These are phyloP conservation scores for Pristionchus entomophagus DNA, from an alignment of 2,888 invertebrate species.

Conservation along the genomic window DNA sequence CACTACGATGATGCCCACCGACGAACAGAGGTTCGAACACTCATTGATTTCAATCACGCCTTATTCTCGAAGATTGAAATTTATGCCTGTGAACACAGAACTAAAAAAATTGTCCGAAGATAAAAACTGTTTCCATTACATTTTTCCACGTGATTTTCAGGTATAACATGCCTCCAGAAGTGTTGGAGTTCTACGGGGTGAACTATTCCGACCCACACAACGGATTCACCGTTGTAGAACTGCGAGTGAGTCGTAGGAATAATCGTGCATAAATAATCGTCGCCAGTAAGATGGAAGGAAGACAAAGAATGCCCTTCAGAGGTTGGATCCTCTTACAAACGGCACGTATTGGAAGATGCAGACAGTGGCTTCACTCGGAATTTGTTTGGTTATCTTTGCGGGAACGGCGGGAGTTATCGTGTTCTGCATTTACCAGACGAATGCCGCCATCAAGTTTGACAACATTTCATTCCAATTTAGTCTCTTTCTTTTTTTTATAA, in stretches of 20 bases:
- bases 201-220: background rate
- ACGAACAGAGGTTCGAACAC: background rate
- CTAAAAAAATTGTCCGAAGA: no score
- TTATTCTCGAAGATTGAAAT: no score
- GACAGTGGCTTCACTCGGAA: background rate
- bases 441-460: background rate
- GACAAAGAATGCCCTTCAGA: background rate
- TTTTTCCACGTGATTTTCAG: background rate
- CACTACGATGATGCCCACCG: background rate
- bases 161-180: background rate
- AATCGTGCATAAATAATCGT: no score
- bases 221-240: background rate
- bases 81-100: no score
- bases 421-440: background rate
- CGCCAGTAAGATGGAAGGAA: no score
- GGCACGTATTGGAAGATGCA: background rate
- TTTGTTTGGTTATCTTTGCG: background rate
- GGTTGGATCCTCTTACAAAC: background rate
- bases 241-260: background rate
- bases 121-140: no score
- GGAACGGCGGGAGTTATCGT: background rate
- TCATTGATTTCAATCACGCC: no score
- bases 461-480: background rate
- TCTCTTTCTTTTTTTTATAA: no score
- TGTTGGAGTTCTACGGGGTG: background rate